These are phyloP conservation scores for Perodicticus potto DNA, from an alignment of 2,797 vertebrate genomes.

Conservation along the genomic window DNA sequence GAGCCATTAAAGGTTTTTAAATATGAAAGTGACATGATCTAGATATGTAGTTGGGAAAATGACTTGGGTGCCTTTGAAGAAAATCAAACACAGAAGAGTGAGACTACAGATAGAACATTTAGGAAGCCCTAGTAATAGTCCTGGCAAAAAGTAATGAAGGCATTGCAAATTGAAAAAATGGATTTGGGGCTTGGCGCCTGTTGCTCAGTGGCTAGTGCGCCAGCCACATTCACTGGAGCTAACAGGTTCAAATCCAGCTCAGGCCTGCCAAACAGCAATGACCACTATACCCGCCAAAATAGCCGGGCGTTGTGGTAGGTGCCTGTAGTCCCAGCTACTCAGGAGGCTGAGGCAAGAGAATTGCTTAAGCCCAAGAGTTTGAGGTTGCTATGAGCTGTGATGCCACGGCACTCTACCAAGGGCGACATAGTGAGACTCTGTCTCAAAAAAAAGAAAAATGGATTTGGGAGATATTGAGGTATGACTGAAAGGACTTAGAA, in stretches of 20 bases:
- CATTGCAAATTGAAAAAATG: not conserved
- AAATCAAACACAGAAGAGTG: conserved; percentile 16
- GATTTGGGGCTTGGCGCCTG: not conserved
- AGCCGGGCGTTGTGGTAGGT: no score
- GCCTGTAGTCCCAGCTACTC: no score
- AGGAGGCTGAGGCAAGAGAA: no score
- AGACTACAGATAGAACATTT: not conserved
- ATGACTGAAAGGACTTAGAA: not conserved
- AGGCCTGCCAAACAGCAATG: no score
- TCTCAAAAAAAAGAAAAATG: not conserved
- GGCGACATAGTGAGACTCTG: no score
- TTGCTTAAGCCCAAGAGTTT: no score
- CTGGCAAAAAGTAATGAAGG: not conserved
- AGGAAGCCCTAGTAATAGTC: not conserved
- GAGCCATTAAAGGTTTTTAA: not conserved
- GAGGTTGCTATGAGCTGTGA: no score
- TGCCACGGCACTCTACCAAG: no score
- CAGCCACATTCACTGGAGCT: no score
- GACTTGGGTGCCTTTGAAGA: conserved; percentile 23
- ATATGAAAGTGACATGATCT: not conserved
- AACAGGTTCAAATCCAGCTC: no score
- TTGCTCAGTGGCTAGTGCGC: no score
- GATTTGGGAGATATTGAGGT: not conserved
- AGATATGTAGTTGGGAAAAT: not conserved
- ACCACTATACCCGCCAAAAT: no score